Evolutionary conservation across 2,113 vertebrate genomes (phyloP), one percentile per base, ranked within the genome.

Genomic region (Corythoichthys intestinalis): DNA sequence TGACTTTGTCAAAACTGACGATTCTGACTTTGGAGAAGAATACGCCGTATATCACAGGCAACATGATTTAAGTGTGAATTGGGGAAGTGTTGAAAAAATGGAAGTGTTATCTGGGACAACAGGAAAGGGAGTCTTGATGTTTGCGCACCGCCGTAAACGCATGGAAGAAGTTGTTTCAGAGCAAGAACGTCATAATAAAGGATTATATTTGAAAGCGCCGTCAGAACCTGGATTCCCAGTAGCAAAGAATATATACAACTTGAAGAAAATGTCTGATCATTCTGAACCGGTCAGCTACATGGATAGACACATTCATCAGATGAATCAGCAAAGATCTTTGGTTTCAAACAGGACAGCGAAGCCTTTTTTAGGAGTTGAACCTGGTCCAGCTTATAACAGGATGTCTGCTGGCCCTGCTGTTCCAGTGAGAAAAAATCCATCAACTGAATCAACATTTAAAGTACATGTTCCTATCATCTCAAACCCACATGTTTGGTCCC

Each of bases 111-210:
- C 94, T 68, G 94, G 95, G 69, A 95, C 89, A 72, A 93, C 92
- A 67, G 97, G 97, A 74, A 99, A 98, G 74, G 97, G 97, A 17
- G 94, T 94, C 49, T 81, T 95, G 78, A 97, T 99, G 97, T 99
- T 99, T 86, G 96, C 92, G 66, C 93, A 91, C 81, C 91, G 95
- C 9, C 92, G 94, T 76, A 95, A 97, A 86, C 90, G 95, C n/a
- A 93, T 98, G 87, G 96, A 99, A 77, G 94, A 95, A 78, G 93
- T 98, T 53, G 71, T 91, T 0, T 93, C 94, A 0, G 93, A 96
- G 61, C 93, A 93, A 10, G 96, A 96, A 83, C 81, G 92, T 75
- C 93, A 90, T 71, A 76, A 73, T 66, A 85, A 87, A 59, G 90
- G 79, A n/a, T 61, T 79, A 68, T 79, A 87, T 5, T 80, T 87